phyloP scores from a whole-genome alignment of 2,797 vertebrate genomes.

The Anabacerthia variegaticeps region DNA sequence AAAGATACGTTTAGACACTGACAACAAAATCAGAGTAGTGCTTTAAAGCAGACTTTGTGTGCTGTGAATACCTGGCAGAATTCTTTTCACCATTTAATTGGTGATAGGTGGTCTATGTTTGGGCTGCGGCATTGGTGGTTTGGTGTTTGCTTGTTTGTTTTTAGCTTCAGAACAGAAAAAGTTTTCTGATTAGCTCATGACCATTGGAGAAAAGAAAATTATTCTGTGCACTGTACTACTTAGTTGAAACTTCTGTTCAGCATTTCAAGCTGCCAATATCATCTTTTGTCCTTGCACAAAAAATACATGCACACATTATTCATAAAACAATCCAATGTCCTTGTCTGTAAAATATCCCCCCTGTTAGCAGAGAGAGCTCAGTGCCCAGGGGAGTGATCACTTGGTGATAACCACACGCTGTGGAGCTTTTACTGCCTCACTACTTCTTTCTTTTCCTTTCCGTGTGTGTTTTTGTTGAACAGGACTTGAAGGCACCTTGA shows the following conservation, averaged over 20 bases:
- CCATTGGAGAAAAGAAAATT: not conserved
- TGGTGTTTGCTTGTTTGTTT: not conserved
- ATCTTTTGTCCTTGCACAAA: not conserved
- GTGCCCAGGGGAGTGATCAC: not conserved
- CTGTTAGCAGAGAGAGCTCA: not conserved
- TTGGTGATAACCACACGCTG: not conserved
- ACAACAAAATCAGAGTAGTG: not conserved
- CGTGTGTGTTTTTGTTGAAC: not conserved
- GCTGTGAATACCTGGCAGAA: not conserved
- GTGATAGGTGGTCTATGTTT: not conserved
- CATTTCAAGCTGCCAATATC: not conserved
- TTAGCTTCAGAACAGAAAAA: not conserved
- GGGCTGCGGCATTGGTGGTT: not conserved
- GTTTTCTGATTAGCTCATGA: not conserved
- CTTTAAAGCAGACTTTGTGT: not conserved
- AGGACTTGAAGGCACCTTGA: not conserved
- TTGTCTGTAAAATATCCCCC: not conserved
- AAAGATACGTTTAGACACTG: not conserved
- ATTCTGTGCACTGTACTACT: not conserved
- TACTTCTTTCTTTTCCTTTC: not conserved
- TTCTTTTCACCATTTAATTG: not conserved
- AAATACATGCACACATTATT: not conserved
- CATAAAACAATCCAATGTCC: not conserved
- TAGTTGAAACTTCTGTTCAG: not conserved
- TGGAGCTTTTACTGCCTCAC: not conserved